A percentile compares a stretch with the other conserved stretches of the same genome.
Evolutionary conservation across 2,797 vertebrate genomes (phyloP).

Genomic region (Syndactyla subalaris): DNA sequence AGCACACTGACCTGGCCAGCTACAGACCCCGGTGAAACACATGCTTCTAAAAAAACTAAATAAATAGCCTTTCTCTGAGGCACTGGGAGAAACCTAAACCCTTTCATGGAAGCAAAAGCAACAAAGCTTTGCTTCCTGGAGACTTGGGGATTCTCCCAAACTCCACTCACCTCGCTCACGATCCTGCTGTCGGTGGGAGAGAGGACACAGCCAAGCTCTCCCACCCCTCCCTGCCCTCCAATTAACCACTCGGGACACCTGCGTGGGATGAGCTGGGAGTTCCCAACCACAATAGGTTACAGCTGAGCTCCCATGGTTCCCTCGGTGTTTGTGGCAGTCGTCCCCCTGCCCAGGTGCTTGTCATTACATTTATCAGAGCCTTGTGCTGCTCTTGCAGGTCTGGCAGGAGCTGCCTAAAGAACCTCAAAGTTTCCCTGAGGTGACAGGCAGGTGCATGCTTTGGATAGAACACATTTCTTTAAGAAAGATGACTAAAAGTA

Average conservation of each 20-base stretch:
- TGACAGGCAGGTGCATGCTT: not conserved
- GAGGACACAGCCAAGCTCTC: too few relatives aligned
- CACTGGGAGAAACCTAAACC: not conserved
- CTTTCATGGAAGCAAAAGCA: not conserved
- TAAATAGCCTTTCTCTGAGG: not conserved
- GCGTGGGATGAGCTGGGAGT: rapidly evolving
- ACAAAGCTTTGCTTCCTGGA: not conserved
- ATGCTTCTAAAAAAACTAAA: not conserved
- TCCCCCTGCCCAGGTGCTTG: not conserved
- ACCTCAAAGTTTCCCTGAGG: not conserved
- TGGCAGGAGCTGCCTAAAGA: not conserved
- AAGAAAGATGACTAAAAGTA: not conserved
- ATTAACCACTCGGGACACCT: not conserved
- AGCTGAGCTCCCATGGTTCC: not conserved
- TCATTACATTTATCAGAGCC: not conserved
- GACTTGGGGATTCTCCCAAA: not conserved
- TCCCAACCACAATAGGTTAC: not conserved
- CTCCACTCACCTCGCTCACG: not conserved
- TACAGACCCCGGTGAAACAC: not conserved
- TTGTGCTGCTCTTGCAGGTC: not conserved
- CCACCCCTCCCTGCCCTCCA: rapidly evolving
- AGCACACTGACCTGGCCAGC: not conserved
- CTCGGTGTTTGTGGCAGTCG: not conserved
- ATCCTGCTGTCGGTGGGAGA: not conserved
- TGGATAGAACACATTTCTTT: not conserved